Conservation (phyloP, 2,888 invertebrate genomes). For the Drosophila phalerata region DNA sequence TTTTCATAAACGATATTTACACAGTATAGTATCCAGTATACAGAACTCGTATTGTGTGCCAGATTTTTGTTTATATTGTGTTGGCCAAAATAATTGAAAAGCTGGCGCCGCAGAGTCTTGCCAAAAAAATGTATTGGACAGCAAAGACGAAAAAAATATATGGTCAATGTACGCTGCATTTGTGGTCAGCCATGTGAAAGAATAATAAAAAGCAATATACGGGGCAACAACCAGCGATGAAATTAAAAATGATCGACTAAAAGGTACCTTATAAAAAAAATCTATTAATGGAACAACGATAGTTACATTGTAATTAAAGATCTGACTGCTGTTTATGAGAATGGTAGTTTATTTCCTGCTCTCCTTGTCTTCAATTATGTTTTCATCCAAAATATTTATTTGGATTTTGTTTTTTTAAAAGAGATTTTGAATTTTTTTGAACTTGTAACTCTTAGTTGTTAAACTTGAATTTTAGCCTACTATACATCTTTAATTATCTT, state of each 20-base stretch:
- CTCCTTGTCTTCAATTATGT: too few species aligned
- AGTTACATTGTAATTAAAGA: too few species aligned
- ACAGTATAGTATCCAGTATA: slow-evolving; percentile 26
- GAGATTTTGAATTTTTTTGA: too few species aligned
- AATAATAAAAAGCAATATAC: slow-evolving; percentile 10
- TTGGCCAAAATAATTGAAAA: slow-evolving; percentile 54
- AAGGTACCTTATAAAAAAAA: neutral
- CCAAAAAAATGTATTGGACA: slow-evolving; percentile 64
- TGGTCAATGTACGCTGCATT: slow-evolving; percentile 46
- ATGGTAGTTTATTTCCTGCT: too few species aligned
- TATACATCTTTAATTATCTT: neutral
- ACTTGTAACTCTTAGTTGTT: too few species aligned
- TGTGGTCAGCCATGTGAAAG: slow-evolving; percentile 23
- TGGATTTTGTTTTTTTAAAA: too few species aligned
- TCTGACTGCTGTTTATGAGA: too few species aligned
- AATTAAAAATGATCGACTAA: neutral
- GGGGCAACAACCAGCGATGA: neutral
- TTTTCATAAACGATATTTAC: slow-evolving; percentile 49
- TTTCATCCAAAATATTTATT: too few species aligned
- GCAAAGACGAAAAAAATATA: slow-evolving; percentile 17
- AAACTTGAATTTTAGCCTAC: too few species aligned
- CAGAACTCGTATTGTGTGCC: slow-evolving; percentile 57
- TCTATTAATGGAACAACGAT: too few species aligned
- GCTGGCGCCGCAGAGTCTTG: slow-evolving; percentile 72
- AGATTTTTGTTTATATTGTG: slow-evolving; percentile 50